A percentile compares a stretch with the other conserved stretches of the same genome.
phyloP scores from a whole-genome alignment of 2,888 invertebrate species.

The Tridacna crocea region DNA sequence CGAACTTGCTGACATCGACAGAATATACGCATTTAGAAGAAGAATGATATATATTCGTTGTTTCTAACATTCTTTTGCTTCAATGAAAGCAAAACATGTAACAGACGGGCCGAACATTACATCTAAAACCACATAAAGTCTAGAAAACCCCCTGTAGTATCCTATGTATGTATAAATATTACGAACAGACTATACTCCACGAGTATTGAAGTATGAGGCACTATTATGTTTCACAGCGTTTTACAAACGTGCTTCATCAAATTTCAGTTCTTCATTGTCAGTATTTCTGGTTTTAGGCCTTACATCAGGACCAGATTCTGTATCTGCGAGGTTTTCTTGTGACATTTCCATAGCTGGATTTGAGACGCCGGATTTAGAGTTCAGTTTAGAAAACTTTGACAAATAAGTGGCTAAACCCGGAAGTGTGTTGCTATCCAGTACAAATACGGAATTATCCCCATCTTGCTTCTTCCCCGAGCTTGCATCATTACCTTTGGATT shows the following conservation, averaged over 20 bases:
- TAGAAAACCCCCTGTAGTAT: too few species aligned
- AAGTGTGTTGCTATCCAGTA: slow-evolving; percentile 47
- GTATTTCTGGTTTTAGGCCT: slow-evolving; percentile 11
- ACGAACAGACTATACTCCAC: too few species aligned
- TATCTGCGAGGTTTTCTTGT: slow-evolving; percentile 15
- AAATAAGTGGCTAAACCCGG: slow-evolving; percentile 56
- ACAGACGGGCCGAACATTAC: too few species aligned
- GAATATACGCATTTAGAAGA: too few species aligned
- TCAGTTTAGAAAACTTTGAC: slow-evolving; percentile 43
- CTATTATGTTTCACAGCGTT: too few species aligned
- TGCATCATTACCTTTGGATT: neutral
- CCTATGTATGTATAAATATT: too few species aligned
- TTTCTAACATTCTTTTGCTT: too few species aligned
- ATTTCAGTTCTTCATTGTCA: slow-evolving; percentile 4
- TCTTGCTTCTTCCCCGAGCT: neutral
- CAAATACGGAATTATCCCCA: slow-evolving; percentile 38
- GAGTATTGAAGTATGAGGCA: too few species aligned
- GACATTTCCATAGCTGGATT: slow-evolving; percentile 43
- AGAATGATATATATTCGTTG: too few species aligned
- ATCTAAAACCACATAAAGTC: too few species aligned
- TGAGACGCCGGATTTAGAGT: slow-evolving; percentile 25
- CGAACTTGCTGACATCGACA: too few species aligned
- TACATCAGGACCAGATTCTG: slow-evolving; percentile 1
- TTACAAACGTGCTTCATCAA: slow-evolving; percentile 34
- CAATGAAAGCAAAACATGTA: too few species aligned